Evolutionary conservation across 2,888 invertebrate genomes (phyloP).

Genomic region (Lordiphosa fenestrarum): DNA sequence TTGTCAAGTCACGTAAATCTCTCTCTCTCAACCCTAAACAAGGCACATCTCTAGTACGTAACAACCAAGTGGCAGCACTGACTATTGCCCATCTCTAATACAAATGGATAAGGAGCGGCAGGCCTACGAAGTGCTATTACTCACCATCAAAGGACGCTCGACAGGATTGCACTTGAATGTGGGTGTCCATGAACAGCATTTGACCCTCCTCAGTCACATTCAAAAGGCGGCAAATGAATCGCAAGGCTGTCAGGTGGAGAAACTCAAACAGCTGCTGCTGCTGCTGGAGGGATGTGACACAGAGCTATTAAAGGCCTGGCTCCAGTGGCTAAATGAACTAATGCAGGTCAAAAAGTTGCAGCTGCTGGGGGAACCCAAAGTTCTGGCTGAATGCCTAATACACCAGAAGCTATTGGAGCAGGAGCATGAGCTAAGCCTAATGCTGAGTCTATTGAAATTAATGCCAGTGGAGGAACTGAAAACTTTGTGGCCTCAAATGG

Average conservation of each 20-base stretch:
- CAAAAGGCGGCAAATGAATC: constrained; percentile 11
- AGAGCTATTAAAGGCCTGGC: constrained; percentile 33
- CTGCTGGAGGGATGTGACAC: constrained; percentile 12
- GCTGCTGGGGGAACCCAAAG: constrained; percentile 23
- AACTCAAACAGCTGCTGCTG: constrained; percentile 40
- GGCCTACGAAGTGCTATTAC: constrained; percentile 34
- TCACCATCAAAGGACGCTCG: constrained; percentile 22
- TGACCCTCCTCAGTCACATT: constrained; percentile 34
- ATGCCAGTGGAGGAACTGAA: constrained; percentile 81
- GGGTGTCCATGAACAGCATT: constrained; percentile 27
- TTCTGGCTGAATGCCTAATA: constrained; percentile 43
- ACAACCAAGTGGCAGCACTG: no score
- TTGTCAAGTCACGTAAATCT: no score
- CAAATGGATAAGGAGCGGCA: constrained; percentile 50
- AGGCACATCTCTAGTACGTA: no score
- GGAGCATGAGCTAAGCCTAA: constrained; percentile 2
- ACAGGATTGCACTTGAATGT: constrained; percentile 4
- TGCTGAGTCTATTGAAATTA: constrained; percentile 32
- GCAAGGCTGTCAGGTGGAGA: constrained; percentile 28
- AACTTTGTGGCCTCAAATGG: constrained; percentile 11
- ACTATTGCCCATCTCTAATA: no score
- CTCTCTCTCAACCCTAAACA: no score
- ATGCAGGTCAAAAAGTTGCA: constrained; percentile 22
- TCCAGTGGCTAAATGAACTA: constrained; percentile 50
- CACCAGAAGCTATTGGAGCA: constrained; percentile 1